Percentiles rank a stretch among this genome's conserved stretches.
phyloP scores from a whole-genome alignment of 1,140 invertebrate genomes.

The Apis florea region DNA sequence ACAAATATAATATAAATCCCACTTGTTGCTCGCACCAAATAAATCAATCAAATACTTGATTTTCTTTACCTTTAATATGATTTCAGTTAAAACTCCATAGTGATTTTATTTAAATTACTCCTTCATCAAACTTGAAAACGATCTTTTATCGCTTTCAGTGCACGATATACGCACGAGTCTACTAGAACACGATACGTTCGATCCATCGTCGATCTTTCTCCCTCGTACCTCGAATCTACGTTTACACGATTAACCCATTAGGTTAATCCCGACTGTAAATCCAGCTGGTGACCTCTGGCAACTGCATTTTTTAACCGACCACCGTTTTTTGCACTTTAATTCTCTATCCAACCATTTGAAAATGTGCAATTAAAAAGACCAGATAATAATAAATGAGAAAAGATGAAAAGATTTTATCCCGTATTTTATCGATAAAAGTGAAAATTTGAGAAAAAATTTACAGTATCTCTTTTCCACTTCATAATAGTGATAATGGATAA shows the following conservation, averaged over 20 bases:
- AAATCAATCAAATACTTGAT: not conserved
- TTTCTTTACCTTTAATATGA: slow-evolving; percentile 1
- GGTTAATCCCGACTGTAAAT: slow-evolving; percentile 57
- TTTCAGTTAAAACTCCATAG: not conserved
- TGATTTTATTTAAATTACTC: not conserved
- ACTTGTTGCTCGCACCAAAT: not conserved
- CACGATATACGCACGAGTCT: slow-evolving; percentile 35
- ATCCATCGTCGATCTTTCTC: slow-evolving; percentile 56
- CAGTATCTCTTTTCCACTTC: no score
- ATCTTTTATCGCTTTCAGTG: slow-evolving; percentile 36
- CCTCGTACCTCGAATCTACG: slow-evolving; percentile 26
- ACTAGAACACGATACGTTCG: slow-evolving; percentile 41
- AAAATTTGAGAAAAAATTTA: not conserved
- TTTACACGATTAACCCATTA: slow-evolving; percentile 62
- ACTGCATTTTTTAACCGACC: slow-evolving; percentile 28
- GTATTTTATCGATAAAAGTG: not conserved
- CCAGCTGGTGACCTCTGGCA: slow-evolving; percentile 6
- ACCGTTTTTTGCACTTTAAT: not conserved
- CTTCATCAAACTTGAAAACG: slow-evolving; percentile 11
- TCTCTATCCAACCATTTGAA: not conserved
- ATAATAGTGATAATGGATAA: no score
- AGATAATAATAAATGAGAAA: not conserved
- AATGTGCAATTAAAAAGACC: not conserved
- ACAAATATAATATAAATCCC: no score
- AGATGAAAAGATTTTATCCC: not conserved